Conservation (phyloP, 2,888 invertebrate genomes). For the Conomelus anceps region DNA sequence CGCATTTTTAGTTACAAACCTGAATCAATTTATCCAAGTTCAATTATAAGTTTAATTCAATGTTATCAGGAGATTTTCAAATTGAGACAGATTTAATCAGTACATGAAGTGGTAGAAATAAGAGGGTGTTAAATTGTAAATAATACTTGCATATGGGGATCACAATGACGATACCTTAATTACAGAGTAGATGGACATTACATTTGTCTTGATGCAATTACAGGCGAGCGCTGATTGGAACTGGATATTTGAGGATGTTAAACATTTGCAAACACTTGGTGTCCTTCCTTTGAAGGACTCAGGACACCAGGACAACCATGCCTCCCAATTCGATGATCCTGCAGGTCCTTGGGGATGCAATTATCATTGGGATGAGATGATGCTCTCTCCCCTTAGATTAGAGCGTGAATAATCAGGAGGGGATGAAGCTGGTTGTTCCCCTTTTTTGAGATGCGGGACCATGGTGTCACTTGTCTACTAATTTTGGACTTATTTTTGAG, state of each 20-base stretch:
- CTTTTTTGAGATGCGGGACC: not conserved
- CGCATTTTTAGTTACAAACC: too few species aligned
- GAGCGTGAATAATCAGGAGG: not conserved
- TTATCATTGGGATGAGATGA: not conserved
- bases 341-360: not conserved
- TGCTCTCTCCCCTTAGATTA: not conserved
- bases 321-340: too few species aligned
- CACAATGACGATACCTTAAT: not conserved
- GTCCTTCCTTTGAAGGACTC: not conserved
- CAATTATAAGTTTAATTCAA: too few species aligned
- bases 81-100: too few species aligned
- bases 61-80: too few species aligned
- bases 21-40: too few species aligned
- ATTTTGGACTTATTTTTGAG: not conserved
- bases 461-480: not conserved
- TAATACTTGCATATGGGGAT: not conserved
- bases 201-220: not conserved
- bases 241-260: not conserved
- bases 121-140: too few species aligned
- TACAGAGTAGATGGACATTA: not conserved
- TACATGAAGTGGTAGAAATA: too few species aligned
- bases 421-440: not conserved
- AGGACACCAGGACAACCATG: too few species aligned
- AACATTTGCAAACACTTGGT: not conserved
- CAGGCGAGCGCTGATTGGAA: not conserved